phyloP scores from a whole-genome alignment of 1,140 invertebrate species.

The Zaprionus inermis region DNA sequence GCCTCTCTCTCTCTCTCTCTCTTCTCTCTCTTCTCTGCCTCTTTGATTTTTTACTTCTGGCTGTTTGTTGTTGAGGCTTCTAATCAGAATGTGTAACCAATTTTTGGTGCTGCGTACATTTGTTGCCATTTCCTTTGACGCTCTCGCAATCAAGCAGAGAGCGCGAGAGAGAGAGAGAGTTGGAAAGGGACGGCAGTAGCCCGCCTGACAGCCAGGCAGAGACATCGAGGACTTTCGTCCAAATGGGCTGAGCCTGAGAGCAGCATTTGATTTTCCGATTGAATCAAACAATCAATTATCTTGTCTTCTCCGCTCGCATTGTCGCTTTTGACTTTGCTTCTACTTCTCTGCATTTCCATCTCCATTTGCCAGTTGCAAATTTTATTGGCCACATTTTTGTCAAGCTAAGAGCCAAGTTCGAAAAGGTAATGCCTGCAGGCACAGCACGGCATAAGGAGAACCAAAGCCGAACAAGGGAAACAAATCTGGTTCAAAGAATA shows the following conservation, averaged over 20 bases:
- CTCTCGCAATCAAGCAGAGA: conserved; percentile 65
- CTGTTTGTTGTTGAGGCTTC: conserved; percentile 68
- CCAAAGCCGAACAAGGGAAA: conserved; percentile 28
- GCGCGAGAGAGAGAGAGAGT: not conserved
- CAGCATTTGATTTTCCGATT: conserved; percentile 76
- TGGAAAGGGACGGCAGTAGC: not conserved
- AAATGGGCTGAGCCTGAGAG: conserved; percentile 39
- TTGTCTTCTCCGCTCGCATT: conserved; percentile 54
- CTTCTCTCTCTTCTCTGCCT: conserved; percentile 18
- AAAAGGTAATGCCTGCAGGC: conserved; percentile 39
- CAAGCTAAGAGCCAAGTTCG: conserved; percentile 29
- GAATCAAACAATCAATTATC: conserved; percentile 83
- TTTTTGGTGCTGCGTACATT: conserved; percentile 69
- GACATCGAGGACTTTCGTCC: conserved; percentile 36
- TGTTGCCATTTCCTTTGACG: conserved; percentile 72
- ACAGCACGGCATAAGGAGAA: conserved; percentile 8
- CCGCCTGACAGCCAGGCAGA: conserved; percentile 8
- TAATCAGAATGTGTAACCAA: conserved; percentile 82
- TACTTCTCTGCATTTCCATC: not conserved
- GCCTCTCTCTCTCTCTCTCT: not conserved
- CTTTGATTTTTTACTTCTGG: conserved; percentile 48
- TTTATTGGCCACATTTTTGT: conserved; percentile 73
- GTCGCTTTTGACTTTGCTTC: not conserved
- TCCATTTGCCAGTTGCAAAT: conserved; percentile 50
- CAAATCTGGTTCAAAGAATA: conserved; percentile 16